phyloP scores from a whole-genome alignment of 2,113 vertebrate genomes.

The Tylochromis polylepis region DNA sequence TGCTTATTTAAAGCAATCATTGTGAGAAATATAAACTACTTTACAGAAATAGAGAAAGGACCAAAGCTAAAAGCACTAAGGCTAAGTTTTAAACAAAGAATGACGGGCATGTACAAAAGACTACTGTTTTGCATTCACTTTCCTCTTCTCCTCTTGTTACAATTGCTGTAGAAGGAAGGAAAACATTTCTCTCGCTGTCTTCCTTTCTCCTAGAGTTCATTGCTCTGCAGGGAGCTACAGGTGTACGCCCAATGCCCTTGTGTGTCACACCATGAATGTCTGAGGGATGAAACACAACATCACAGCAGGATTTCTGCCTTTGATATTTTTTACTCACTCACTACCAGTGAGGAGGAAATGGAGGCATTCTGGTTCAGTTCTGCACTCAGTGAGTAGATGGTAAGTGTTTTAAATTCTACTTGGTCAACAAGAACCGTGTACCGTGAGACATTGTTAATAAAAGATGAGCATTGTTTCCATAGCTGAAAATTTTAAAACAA shows the following conservation, averaged over 20 bases:
- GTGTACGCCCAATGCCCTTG: constrained; percentile 2
- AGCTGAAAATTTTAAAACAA: neutral
- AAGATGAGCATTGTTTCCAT: neutral
- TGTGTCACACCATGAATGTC: neutral
- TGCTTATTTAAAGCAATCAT: neutral
- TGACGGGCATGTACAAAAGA: neutral
- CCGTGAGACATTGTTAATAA: neutral
- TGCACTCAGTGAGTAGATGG: neutral
- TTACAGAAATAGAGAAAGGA: neutral
- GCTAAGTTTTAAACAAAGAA: neutral
- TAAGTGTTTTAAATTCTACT: constrained; percentile 33
- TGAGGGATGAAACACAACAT: constrained; percentile 32
- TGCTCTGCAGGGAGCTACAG: constrained; percentile 26
- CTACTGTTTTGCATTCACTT: neutral
- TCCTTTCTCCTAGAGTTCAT: constrained; percentile 31
- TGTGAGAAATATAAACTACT: neutral
- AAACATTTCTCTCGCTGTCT: neutral
- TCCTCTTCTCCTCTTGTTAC: neutral
- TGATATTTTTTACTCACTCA: constrained; percentile 29
- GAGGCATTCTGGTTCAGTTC: neutral
- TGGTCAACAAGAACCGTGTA: neutral
- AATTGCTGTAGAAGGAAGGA: neutral
- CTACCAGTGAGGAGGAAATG: neutral
- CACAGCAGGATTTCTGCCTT: constrained; percentile 4
- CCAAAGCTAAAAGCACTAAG: neutral